These are phyloP conservation scores for Spodoptera littoralis DNA, from an alignment of 2,888 invertebrate species.

Conservation along the genomic window DNA sequence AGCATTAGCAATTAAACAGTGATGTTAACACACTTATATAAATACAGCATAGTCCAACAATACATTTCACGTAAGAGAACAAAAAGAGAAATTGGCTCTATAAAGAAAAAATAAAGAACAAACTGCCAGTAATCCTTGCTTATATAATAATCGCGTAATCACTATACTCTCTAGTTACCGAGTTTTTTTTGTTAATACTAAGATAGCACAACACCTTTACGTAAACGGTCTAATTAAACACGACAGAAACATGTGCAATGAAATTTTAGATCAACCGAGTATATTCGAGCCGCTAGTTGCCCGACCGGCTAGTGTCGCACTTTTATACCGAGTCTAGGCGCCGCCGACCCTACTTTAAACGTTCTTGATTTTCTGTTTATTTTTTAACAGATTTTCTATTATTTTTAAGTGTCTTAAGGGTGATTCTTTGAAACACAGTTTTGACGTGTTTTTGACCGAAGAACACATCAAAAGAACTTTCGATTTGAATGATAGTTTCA, in stretches of 20 bases:
- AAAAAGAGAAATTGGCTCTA: slow-evolving; percentile 19
- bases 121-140: slow-evolving; percentile 20
- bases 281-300: slow-evolving; percentile 22
- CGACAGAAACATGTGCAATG: slow-evolving; percentile 55
- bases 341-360: slow-evolving; percentile 7
- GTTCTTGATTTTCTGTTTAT: slow-evolving; percentile 17
- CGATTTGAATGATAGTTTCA: too few relatives aligned
- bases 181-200: slow-evolving; percentile 26
- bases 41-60: slow-evolving; percentile 34
- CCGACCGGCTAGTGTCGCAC: slow-evolving; percentile 15
- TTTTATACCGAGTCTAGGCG: slow-evolving; percentile 32
- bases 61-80: slow-evolving; percentile 9
- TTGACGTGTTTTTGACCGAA: too few relatives aligned
- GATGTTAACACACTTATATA: slow-evolving; percentile 38
- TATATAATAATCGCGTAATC: slow-evolving; percentile 23
- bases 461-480: too few relatives aligned
- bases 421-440: too few relatives aligned
- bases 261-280: slow-evolving; percentile 53
- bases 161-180: slow-evolving; percentile 9
- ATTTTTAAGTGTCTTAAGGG: slow-evolving; percentile 22
- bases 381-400: slow-evolving; percentile 16
- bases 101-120: slow-evolving; percentile 10
- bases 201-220: slow-evolving; percentile 23
- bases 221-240: slow-evolving; percentile 50
- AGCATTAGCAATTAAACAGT: slow-evolving; percentile 48